These are phyloP conservation scores for Oncorhynchus mykiss DNA, from an alignment of 2,113 vertebrate genomes.

Conservation along the genomic window DNA sequence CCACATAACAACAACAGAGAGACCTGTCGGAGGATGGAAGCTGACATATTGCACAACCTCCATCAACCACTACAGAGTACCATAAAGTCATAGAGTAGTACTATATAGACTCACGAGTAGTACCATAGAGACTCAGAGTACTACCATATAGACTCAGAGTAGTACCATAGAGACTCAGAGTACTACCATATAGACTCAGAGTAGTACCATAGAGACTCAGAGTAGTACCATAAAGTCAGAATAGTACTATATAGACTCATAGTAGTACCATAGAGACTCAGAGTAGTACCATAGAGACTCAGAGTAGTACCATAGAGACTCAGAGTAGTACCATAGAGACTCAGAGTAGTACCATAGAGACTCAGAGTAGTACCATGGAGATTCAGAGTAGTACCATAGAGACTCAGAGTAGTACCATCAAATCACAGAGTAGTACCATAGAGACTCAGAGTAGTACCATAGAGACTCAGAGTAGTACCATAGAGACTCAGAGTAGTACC, in stretches of 20 bases:
- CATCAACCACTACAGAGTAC: conserved; percentile 42
- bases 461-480: conserved; percentile 1
- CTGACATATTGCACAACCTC: conserved; percentile 32
- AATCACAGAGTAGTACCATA: not conserved
- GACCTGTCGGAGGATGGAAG: conserved; percentile 33
- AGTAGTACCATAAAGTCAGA: not conserved
- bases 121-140: not conserved
- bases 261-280: not conserved
- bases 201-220: too few relatives aligned
- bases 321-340: not conserved
- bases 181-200: conserved; percentile 7
- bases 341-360: not conserved
- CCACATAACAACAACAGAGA: conserved; percentile 33
- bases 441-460: not conserved
- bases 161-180: too few relatives aligned
- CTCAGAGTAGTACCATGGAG: conserved; percentile 3
- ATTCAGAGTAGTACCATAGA: not conserved
- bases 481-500: not conserved
- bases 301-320: conserved; percentile 1
- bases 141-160: conserved; percentile 1
- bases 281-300: not conserved
- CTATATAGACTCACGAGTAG: too few relatives aligned
- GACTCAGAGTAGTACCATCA: too few relatives aligned
- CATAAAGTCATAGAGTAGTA: conserved; percentile 7
- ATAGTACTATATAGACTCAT: conserved; percentile 2